These are phyloP conservation scores for Lissocephala sabroskyi DNA, from an alignment of 2,888 invertebrate species.

Conservation along the genomic window DNA sequence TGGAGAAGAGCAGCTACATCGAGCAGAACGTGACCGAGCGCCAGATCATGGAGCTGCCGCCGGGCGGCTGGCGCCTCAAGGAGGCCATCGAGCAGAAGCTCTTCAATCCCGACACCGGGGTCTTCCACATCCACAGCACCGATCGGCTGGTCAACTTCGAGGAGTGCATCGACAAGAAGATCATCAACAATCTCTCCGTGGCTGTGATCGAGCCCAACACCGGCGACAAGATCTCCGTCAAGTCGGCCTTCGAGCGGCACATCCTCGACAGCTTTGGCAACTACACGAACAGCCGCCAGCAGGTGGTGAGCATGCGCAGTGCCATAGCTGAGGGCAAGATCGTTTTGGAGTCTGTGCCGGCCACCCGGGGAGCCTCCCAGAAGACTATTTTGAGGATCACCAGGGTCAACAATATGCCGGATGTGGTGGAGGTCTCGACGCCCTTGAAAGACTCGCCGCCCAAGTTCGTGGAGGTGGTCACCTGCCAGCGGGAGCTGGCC, in stretches of 20 bases:
- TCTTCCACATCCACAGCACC: constrained; percentile 89
- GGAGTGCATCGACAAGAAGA: constrained; percentile 88
- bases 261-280: constrained; percentile 86
- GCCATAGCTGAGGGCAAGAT: constrained; percentile 81
- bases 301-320: constrained; percentile 79
- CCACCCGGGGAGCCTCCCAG: constrained; percentile 73
- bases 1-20: constrained; percentile 73
- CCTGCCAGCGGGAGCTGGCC: constrained; percentile 71
- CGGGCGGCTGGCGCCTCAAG: constrained; percentile 86
- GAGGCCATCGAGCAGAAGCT: constrained; percentile 88
- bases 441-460: constrained; percentile 73
- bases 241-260: constrained; percentile 83
- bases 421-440: constrained; percentile 81
- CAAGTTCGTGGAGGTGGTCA: constrained; percentile 72
- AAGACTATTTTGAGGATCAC: constrained; percentile 81
- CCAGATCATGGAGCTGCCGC: constrained; percentile 84
- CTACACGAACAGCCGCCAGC: constrained; percentile 77
- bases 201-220: constrained; percentile 84
- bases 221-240: constrained; percentile 79
- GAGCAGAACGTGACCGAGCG: constrained; percentile 74
- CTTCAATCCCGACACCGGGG: constrained; percentile 87
- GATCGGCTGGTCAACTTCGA: constrained; percentile 88
- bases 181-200: constrained; percentile 89
- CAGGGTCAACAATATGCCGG: constrained; percentile 80
- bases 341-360: constrained; percentile 75